These are phyloP conservation scores for Clepsis dumicolana DNA, from an alignment of 2,888 invertebrate species.

Conservation along the genomic window DNA sequence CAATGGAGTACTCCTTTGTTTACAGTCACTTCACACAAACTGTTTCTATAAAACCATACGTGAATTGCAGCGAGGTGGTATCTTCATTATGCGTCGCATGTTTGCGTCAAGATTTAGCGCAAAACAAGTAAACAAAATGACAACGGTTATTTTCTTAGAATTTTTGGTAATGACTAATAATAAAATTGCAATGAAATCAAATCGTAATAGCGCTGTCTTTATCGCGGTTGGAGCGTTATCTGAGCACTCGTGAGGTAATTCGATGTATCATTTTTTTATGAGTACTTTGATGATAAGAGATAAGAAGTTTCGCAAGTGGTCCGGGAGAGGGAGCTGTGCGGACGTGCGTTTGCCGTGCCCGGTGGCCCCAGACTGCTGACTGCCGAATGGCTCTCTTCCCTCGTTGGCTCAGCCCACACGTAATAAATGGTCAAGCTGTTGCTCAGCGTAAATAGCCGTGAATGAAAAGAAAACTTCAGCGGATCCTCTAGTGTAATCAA, in stretches of 20 bases:
- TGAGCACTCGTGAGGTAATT: conserved; percentile 71
- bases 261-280: conserved; percentile 73
- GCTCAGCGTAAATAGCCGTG: conserved; percentile 5
- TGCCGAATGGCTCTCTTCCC: conserved; percentile 19
- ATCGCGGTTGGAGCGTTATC: conserved; percentile 71
- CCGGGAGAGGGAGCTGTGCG: conserved; percentile 46
- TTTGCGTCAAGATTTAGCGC: conserved; percentile 16
- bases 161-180: conserved; percentile 49
- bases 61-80: conserved; percentile 26
- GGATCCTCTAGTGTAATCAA: not conserved
- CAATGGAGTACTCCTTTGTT: conserved; percentile 13
- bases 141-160: conserved; percentile 47
- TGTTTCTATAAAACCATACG: conserved; percentile 7
- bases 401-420: conserved; percentile 22
- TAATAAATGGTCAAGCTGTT: conserved; percentile 4
- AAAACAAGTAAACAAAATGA: conserved; percentile 42
- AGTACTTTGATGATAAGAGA: conserved; percentile 66
- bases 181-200: conserved; percentile 55
- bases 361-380: conserved; percentile 50
- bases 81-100: conserved; percentile 13
- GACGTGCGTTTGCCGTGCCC: conserved; percentile 49
- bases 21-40: conserved; percentile 17
- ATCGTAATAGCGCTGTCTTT: conserved; percentile 55
- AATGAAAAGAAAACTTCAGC: not conserved
- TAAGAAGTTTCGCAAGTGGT: conserved; percentile 59